Base-by-base conservation (phyloP, 2,888 invertebrate species). In the Ectobius pallidus region DNA sequence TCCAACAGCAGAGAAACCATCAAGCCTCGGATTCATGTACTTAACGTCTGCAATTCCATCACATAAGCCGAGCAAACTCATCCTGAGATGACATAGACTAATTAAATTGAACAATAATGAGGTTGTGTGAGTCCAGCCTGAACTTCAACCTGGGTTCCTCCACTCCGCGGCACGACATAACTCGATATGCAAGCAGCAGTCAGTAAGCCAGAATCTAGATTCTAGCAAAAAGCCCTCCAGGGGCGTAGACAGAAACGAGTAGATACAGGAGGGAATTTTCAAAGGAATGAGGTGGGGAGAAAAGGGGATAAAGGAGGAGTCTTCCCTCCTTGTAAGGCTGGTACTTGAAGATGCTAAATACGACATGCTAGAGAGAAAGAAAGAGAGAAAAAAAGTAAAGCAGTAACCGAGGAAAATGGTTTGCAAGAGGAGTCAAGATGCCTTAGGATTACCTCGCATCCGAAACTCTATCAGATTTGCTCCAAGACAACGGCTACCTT, bases 181-280 rank as follows among this genome's bases (percentile, higher is more conserved):
- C 65, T 65, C 65, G 65, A 65, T 65, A 65, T 65, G 25, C 65
- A 46, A 65, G 65, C 65, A 65, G 65, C 27, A 65, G 61, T 25
- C n/a, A 49, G 61, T n/a, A 14, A 32, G 32, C 20, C 44, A 46
- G 65, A 44, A 65, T 65, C 65, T 65, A 65, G 65, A 65, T 65
- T 46, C 65, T 30, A 65, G 65, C 44, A 27, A 46, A 42, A 42
- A n/a, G 65, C 46, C 65, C 46, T 34, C 30, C 18, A 27, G 65
- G 55, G 25, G 27, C 9, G 27, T n/a, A 9, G 22, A 20, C n/a
- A 34, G 39, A 39, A 63, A 22, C 46, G 18, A 25, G 27, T 46
- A 65, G 65, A 65, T 65, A 65, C 65, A 46, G 65, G 44, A 46
- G 65, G 18, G 46, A 55, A 30, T 58, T 58, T 58, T 58, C 58